Evolutionary conservation across 2,888 invertebrate genomes (phyloP), one percentile per base, ranked within the genome.

Genomic region (Tolmerus cingulatus): DNA sequence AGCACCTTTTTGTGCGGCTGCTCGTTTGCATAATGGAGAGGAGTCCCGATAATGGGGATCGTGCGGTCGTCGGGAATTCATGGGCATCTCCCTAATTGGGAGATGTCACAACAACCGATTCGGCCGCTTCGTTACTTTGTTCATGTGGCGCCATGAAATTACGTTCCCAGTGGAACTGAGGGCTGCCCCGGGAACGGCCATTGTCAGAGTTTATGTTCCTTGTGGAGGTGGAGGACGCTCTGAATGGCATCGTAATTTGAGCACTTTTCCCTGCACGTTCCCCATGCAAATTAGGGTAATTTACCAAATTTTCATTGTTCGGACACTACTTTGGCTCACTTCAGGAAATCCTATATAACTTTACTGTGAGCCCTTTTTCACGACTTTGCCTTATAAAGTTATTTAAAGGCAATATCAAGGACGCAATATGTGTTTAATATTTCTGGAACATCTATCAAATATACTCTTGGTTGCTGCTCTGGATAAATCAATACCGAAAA

Each of bases 31-130:
- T 85, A 74, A 85, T 85, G 43, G 85, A 23, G 34, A 40, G 57
- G 23, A 66, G 37, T 34, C 66, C 66, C 30, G 82, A 84, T 84
- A 37, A 84, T 66, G 37, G 57, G 82, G 66, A 23, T 12, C 66
- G 66, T 66, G 66, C 66, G 66, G 51, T 66, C 82, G 19, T 84
- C 23, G 66, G 19, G 30, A 66, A 30, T 66, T 66, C 66, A 57
- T 66, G 66, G n/a, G 82, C 66, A 66, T 66, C 66, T 66, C 40
- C 57, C 82, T 84, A 84, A 84, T 86, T 86, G 46, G 74, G 40
- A 86, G 55, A 86, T 86, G 86, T 86, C 86, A 86, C 77, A 78
- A 86, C 77, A 86, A 57, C n/a, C 86, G 77, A 86, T 86, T 78
- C 43, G 40, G 27, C 16, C 74, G 74, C 34, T 86, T 51, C 43